Evolutionary conservation across 2,888 invertebrate species (phyloP).

Genomic region (Helicoverpa assulta): DNA sequence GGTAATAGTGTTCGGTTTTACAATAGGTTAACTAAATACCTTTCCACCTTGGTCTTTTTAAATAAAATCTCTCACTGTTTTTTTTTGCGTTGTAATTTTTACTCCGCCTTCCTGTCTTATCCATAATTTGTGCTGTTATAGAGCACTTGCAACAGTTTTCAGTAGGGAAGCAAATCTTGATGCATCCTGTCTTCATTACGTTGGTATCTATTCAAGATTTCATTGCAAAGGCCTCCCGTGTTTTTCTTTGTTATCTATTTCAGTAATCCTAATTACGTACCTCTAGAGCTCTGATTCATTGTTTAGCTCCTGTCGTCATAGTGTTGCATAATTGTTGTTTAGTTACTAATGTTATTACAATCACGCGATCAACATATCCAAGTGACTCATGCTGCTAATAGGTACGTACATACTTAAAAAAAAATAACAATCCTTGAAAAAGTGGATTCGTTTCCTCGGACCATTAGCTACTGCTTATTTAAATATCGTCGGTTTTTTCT

Average conservation of each 20-base stretch:
- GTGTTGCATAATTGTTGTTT: slow-evolving; percentile 31
- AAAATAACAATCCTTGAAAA: slow-evolving; percentile 28
- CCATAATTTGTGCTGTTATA: no score
- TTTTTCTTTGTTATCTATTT: slow-evolving; percentile 13
- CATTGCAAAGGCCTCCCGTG: slow-evolving; percentile 5
- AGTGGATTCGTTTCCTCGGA: slow-evolving; percentile 42
- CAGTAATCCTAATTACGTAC: slow-evolving; percentile 25
- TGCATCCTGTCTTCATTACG: background rate
- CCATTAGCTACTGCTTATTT: slow-evolving; percentile 39
- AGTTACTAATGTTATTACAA: background rate
- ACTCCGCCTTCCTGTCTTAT: no score
- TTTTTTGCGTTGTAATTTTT: no score
- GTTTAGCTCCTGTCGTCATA: slow-evolving; percentile 7
- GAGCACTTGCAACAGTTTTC: background rate
- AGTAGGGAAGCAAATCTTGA: background rate
- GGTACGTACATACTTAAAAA: background rate
- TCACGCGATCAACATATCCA: slow-evolving; percentile 31
- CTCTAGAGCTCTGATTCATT: slow-evolving; percentile 35
- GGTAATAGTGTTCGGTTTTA: no score
- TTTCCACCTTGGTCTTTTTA: no score
- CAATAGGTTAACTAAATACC: no score
- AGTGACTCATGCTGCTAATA: slow-evolving; percentile 28
- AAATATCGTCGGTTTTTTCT: slow-evolving; percentile 11
- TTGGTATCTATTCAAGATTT: background rate
- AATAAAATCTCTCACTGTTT: no score